Evolutionary conservation across 1,140 invertebrate species (phyloP).

Genomic region (Drosophila truncata): DNA sequence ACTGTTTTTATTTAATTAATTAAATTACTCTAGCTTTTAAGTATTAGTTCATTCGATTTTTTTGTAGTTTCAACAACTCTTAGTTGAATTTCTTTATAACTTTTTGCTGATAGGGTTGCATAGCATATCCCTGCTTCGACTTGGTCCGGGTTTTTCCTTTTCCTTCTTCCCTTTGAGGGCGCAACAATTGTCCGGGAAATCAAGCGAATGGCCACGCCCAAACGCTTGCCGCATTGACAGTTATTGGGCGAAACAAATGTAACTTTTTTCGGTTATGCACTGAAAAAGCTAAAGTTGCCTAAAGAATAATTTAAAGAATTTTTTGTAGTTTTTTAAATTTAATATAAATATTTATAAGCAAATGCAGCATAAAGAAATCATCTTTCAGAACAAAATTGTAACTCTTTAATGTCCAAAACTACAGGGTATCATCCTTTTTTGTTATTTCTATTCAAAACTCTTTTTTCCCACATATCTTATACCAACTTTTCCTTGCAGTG

Average conservation of each 20-base stretch:
- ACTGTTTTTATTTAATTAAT: background rate
- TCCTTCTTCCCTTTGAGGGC: slow-evolving; percentile 8
- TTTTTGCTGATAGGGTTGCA: background rate
- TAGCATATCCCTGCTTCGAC: slow-evolving; percentile 4
- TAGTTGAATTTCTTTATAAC: background rate
- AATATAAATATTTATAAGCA: too few species aligned
- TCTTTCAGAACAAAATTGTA: too few species aligned
- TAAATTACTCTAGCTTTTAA: background rate
- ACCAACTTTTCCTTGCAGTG: background rate
- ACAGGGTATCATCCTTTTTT: background rate
- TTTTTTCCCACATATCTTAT: rapidly evolving
- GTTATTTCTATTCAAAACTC: background rate
- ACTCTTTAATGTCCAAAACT: too few species aligned
- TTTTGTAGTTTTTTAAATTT: too few species aligned
- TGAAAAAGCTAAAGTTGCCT: background rate
- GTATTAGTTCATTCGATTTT: background rate
- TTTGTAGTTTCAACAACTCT: background rate
- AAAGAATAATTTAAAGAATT: background rate
- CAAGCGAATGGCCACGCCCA: slow-evolving; percentile 56
- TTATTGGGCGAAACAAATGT: slow-evolving; percentile 64
- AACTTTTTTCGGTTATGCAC: slow-evolving; percentile 33
- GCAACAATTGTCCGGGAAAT: slow-evolving; percentile 63
- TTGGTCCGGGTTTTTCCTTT: background rate
- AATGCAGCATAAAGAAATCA: too few species aligned
- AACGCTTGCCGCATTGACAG: slow-evolving; percentile 63